Evolutionary conservation across 2,113 vertebrate genomes (phyloP).

Genomic region (Elanus axillaris): DNA sequence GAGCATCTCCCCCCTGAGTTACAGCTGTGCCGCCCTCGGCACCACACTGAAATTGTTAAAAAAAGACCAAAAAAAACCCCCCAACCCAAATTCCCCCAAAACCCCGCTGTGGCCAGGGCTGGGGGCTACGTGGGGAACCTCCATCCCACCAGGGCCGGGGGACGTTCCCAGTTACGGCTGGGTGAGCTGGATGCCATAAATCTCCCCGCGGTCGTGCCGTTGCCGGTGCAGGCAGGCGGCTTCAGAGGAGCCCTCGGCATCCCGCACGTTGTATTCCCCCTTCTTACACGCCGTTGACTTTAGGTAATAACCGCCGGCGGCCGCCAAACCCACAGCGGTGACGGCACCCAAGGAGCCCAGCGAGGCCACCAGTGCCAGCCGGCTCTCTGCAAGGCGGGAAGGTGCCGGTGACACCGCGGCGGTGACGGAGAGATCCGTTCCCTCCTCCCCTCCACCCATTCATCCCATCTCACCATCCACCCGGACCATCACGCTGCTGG

Average conservation of each 20-base stretch:
- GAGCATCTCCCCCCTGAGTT: not conserved
- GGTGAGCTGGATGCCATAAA: not conserved
- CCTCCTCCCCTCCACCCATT: not conserved
- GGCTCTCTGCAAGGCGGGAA: not conserved
- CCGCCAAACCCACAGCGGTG: not conserved
- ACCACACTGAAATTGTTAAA: too few species aligned
- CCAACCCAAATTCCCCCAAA: not conserved
- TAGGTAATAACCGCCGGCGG: not conserved
- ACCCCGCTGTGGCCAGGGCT: too few species aligned
- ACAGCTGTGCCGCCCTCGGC: too few species aligned
- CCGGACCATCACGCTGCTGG: not conserved
- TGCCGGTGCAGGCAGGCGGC: not conserved
- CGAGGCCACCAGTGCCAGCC: not conserved
- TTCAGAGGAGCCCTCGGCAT: not conserved
- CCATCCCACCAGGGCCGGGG: not conserved
- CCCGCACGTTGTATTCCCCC: conserved; percentile 8
- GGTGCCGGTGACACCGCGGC: fast-evolving
- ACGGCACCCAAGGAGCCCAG: not conserved
- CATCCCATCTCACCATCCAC: not conserved
- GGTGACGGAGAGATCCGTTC: not conserved
- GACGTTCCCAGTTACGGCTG: not conserved
- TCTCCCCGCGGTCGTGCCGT: not conserved
- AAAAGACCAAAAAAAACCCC: not conserved
- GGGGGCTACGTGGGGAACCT: not conserved
- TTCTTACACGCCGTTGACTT: not conserved